Evolutionary conservation across 2,797 vertebrate species (phyloP).

Genomic region (Squalus acanthias): DNA sequence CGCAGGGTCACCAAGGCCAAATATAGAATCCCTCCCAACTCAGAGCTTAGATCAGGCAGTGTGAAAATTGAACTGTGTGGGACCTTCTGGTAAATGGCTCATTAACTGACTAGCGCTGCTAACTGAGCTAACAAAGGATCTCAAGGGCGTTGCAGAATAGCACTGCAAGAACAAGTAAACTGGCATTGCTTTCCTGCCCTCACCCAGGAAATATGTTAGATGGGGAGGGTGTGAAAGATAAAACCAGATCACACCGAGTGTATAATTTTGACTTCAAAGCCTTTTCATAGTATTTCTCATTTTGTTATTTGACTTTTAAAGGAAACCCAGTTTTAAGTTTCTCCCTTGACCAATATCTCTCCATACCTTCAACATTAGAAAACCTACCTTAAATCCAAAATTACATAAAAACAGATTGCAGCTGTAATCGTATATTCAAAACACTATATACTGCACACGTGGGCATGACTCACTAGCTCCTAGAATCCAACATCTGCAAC

Average conservation of each 20-base stretch:
- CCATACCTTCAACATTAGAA: not conserved
- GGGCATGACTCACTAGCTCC: not conserved
- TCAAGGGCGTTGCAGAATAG: not conserved
- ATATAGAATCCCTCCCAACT: not conserved
- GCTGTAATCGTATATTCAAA: not conserved
- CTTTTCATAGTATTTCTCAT: not conserved
- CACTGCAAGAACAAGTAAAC: not conserved
- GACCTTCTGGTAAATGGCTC: not conserved
- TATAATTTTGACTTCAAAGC: not conserved
- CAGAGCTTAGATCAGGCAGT: not conserved
- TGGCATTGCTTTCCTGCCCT: not conserved
- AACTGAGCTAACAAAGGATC: not conserved
- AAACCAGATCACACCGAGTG: not conserved
- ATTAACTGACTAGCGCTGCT: not conserved
- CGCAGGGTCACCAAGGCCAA: not conserved
- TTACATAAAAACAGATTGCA: not conserved
- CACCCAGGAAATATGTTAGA: not conserved
- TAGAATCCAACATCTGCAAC: not conserved
- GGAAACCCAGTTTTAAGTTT: not conserved
- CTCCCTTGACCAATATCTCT: not conserved
- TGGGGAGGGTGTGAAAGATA: not conserved
- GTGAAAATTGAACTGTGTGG: not conserved
- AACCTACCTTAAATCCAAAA: not conserved
- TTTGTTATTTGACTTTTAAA: not conserved
- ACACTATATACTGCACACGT: not conserved